phyloP scores from a whole-genome alignment of 2,797 vertebrate species.

The Schizopygopsis pylzovi region DNA sequence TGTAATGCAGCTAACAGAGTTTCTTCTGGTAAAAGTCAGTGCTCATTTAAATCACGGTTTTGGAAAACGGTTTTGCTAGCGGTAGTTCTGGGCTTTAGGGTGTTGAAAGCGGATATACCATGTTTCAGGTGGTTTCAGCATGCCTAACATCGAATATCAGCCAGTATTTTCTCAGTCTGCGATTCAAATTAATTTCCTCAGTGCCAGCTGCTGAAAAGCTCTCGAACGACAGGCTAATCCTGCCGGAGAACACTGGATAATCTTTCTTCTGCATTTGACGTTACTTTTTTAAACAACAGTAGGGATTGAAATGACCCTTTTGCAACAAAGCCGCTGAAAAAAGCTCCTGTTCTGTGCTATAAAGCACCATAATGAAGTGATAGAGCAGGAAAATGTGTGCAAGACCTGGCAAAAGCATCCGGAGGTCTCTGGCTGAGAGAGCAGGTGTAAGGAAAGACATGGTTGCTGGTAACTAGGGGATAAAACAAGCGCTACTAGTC shows the following conservation, averaged over 20 bases:
- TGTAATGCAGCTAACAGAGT: constrained; percentile 25
- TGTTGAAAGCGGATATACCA: constrained; percentile 25
- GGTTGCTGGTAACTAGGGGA: not conserved
- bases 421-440: not conserved
- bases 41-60: constrained; percentile 10
- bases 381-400: constrained; percentile 6
- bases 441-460: constrained; percentile 15
- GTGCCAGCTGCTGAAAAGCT: constrained; percentile 24
- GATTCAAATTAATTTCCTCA: constrained; percentile 8
- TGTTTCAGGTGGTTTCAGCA: constrained; percentile 22
- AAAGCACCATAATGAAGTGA: not conserved
- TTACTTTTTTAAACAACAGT: not conserved
- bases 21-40: not conserved
- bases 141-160: not conserved
- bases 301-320: not conserved
- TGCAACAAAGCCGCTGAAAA: constrained; percentile 4
- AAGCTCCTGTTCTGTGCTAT: not conserved
- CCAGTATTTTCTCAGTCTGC: not conserved
- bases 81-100: not conserved
- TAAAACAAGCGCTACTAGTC: constrained; percentile 35
- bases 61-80: not conserved
- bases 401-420: constrained; percentile 12
- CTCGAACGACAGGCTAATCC: not conserved
- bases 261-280: not conserved
- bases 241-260: not conserved